Conservation (phyloP, 2,113 vertebrate species). For the Actinemys pallida region DNA sequence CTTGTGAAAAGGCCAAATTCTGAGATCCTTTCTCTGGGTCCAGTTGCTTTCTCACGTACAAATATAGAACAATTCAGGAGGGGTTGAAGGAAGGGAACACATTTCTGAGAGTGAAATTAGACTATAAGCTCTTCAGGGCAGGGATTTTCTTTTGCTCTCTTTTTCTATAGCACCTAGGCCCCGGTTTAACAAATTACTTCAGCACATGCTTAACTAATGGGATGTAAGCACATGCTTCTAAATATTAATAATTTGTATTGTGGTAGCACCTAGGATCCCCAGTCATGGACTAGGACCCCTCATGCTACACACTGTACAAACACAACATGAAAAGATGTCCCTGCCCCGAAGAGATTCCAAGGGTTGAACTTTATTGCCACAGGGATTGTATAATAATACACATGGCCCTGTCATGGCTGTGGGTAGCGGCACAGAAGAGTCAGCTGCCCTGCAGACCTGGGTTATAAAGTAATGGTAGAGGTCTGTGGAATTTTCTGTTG, state of each 20-base stretch:
- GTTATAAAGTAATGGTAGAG: not conserved
- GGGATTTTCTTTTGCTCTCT: not conserved
- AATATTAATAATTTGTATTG: not conserved
- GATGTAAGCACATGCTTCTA: not conserved
- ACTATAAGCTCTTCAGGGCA: not conserved
- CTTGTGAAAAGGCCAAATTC: conserved; percentile 13
- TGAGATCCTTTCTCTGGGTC: not conserved
- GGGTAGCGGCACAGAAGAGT: not conserved
- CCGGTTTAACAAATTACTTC: not conserved
- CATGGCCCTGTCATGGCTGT: not conserved
- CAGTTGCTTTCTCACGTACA: not conserved
- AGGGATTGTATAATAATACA: not conserved
- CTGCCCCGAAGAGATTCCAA: not conserved
- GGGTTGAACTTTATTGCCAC: not conserved
- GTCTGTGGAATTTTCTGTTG: not conserved
- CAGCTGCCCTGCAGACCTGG: not conserved
- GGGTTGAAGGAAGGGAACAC: not conserved
- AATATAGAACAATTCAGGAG: not conserved
- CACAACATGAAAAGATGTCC: not conserved
- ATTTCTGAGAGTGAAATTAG: not conserved
- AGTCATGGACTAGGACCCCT: not conserved
- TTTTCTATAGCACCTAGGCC: not conserved
- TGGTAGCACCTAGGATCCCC: not conserved
- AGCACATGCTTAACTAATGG: not conserved
- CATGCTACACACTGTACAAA: not conserved